Evolutionary conservation across 2,888 invertebrate genomes (phyloP), one percentile per base, ranked within the genome.

Genomic region (Heliconius cydno): DNA sequence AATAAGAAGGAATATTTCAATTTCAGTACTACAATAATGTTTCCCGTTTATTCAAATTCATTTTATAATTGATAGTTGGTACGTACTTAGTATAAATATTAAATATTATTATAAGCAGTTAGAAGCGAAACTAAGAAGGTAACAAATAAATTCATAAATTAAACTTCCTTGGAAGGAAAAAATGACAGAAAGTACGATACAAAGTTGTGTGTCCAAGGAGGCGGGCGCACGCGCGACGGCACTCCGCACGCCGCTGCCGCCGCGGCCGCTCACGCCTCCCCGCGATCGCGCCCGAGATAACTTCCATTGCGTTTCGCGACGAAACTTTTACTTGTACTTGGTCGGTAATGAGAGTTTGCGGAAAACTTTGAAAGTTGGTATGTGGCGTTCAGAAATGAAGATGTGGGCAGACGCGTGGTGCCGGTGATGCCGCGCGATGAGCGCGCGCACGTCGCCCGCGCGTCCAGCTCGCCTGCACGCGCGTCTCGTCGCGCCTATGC

Each of bases 221-320:
- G 78, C 83, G 88, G 89, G 94, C 94, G 94, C 94, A 94, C 88
- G 95, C 95, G 95, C 94, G 94, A 89, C 90, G 90, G 80, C 95
- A 95, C 90, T 94, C 90, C 87, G 89, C 85, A 87, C 85, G 88
- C 84, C 88, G 90, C 88, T 78, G 88, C 87, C 91, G 90, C 86
- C 88, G 90, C 88, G 92, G 88, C 85, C 89, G 90, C 92, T 90
- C 93, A 88, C 88, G 91, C 88, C 88, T 86, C 86, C 87, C 88
- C 86, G 87, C 84, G 88, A 87, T 86, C 89, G 86, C 71, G 79
- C 65, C 79, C 60, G 74, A 87, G 88, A 89, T 88, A 88, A 85
- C 85, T 80, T 81, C 46, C 79, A 70, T 73, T 81, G 46, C 75
- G 77, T 79, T 67, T 72, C 81, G 77, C 67, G 52, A 72, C 78